These are phyloP conservation scores for Beris morrisii DNA, from an alignment of 2,888 invertebrate species.

Conservation along the genomic window DNA sequence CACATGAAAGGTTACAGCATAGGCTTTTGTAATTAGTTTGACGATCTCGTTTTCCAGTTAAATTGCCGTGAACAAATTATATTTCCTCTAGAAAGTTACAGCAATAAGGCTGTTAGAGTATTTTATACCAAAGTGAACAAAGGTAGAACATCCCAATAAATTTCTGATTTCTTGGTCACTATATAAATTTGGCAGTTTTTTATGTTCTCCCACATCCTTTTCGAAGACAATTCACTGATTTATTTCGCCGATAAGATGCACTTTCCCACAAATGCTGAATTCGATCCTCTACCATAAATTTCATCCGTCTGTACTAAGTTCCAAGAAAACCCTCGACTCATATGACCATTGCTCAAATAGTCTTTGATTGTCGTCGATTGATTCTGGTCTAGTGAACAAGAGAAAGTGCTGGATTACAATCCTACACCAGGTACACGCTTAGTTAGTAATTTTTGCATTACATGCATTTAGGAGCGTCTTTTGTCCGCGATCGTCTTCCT, in stretches of 20 bases:
- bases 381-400: constrained; percentile 24
- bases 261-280: constrained; percentile 28
- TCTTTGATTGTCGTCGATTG: constrained; percentile 18
- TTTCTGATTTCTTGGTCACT: no score
- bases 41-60: no score
- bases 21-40: no score
- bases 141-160: no score
- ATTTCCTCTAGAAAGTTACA: no score
- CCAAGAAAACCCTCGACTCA: constrained; percentile 14
- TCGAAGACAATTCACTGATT: constrained; percentile 1
- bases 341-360: constrained; percentile 19
- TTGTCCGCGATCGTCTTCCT: constrained; percentile 17
- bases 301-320: constrained; percentile 11
- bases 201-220: no score
- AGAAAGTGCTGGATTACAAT: constrained; percentile 25
- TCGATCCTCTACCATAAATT: constrained; percentile 24
- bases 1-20: no score
- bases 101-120: no score
- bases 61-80: no score
- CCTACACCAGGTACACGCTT: not conserved
- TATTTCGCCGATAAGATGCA: not conserved
- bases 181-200: no score
- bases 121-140: no score
- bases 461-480: constrained; percentile 5
- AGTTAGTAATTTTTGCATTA: constrained; percentile 20